A percentile compares a stretch with the other conserved stretches of the same genome.
Evolutionary conservation across 2,888 invertebrate species (phyloP).

Genomic region (Hypomecis atomaria): DNA sequence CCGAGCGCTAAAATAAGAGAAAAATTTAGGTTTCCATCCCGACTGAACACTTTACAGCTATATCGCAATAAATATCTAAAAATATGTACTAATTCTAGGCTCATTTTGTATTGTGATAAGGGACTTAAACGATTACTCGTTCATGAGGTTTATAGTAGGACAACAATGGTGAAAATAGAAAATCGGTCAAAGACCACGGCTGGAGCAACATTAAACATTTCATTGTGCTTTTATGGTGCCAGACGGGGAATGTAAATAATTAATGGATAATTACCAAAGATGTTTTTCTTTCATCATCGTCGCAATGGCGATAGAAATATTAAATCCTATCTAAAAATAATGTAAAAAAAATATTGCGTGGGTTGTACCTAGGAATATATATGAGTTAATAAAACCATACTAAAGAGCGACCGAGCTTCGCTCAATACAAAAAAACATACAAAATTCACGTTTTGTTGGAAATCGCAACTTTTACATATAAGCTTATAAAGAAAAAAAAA

Average conservation of each 20-base stretch:
- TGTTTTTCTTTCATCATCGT: conserved; percentile 27
- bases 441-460: too few relatives aligned
- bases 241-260: conserved; percentile 37
- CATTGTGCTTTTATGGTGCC: conserved; percentile 36
- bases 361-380: too few relatives aligned
- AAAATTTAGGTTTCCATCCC: conserved; percentile 19
- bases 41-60: neutral
- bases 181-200: conserved; percentile 60
- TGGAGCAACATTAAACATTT: conserved; percentile 38
- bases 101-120: neutral
- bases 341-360: too few relatives aligned
- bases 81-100: neutral
- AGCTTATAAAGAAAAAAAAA: too few relatives aligned
- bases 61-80: conserved; percentile 4
- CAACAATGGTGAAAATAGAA: conserved; percentile 55
- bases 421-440: too few relatives aligned
- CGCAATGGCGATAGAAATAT: too few relatives aligned
- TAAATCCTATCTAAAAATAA: too few relatives aligned
- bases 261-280: conserved; percentile 31
- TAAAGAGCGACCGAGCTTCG: too few relatives aligned
- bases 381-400: too few relatives aligned
- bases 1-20: conserved; percentile 28
- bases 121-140: conserved; percentile 24
- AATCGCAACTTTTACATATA: too few relatives aligned
- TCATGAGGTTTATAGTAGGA: conserved; percentile 42